phyloP scores from a whole-genome alignment of 2,797 vertebrate species.

The Cyprinodon diabolis region DNA sequence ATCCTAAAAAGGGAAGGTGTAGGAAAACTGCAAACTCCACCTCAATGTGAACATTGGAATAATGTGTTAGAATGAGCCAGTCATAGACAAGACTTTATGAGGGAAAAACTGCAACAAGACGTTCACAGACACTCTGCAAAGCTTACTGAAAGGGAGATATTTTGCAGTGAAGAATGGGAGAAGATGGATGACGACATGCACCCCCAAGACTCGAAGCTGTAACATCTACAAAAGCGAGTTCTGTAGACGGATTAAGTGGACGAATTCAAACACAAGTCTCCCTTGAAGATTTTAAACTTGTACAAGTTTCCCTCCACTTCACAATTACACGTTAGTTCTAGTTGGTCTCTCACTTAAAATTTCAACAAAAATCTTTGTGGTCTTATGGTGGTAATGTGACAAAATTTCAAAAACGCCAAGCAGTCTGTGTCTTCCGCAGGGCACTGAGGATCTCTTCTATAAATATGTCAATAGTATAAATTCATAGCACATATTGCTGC shows the following conservation, averaged over 20 bases:
- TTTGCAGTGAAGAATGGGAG: background rate
- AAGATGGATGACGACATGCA: background rate
- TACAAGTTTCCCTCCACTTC: background rate
- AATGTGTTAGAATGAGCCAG: background rate
- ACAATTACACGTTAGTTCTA: no score
- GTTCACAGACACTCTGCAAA: background rate
- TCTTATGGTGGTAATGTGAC: background rate
- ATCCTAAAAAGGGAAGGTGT: background rate
- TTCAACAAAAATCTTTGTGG: background rate
- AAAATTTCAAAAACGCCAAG: background rate
- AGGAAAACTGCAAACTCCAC: no score
- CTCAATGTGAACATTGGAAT: no score
- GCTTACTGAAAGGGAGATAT: background rate
- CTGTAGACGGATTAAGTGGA: background rate
- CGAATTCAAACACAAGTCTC: background rate
- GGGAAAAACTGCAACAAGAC: background rate
- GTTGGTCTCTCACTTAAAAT: background rate
- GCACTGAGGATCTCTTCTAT: background rate
- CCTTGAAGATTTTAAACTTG: background rate
- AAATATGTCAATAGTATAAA: constrained; percentile 44
- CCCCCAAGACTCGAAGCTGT: background rate
- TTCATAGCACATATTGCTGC: constrained; percentile 56
- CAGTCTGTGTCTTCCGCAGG: background rate
- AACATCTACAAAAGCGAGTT: background rate
- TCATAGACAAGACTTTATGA: background rate